Evolutionary conservation across 2,797 vertebrate species (phyloP).

Genomic region (Merluccius polli): DNA sequence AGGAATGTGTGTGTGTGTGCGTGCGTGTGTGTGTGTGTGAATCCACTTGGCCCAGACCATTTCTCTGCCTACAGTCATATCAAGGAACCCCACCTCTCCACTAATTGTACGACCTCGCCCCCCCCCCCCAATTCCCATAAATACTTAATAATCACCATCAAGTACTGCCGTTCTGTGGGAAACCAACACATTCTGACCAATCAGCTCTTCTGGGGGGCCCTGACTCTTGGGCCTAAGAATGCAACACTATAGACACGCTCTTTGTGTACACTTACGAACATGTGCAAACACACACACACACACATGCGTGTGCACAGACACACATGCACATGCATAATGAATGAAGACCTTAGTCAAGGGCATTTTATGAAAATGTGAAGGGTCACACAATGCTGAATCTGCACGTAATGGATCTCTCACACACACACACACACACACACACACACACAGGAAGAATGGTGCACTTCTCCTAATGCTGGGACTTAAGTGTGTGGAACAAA

Average conservation of each 20-base stretch:
- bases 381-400: conserved; percentile 42
- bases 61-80: conserved; percentile 11
- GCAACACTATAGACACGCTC: conserved; percentile 31
- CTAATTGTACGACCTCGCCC: background rate
- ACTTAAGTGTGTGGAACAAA: conserved; percentile 39
- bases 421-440: conserved; percentile 13
- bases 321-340: conserved; percentile 26
- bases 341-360: conserved; percentile 32
- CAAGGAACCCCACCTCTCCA: background rate
- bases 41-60: conserved; percentile 28
- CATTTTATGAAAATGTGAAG: conserved; percentile 35
- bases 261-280: conserved; percentile 32
- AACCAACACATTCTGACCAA: conserved; percentile 36
- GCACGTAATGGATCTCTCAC: conserved; percentile 12
- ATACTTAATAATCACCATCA: background rate
- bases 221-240: conserved; percentile 21
- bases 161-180: conserved; percentile 18
- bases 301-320: conserved; percentile 10
- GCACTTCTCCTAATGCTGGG: conserved; percentile 38
- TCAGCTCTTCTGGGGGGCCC: conserved; percentile 27
- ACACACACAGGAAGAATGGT: conserved; percentile 49
- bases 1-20: conserved; percentile 18
- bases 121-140: background rate
- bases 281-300: background rate
- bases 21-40: conserved; percentile 15